Evolutionary conservation across 92 coral and sea anemone genomes (phyloP).

Genomic region (Pocillopora grandis): DNA sequence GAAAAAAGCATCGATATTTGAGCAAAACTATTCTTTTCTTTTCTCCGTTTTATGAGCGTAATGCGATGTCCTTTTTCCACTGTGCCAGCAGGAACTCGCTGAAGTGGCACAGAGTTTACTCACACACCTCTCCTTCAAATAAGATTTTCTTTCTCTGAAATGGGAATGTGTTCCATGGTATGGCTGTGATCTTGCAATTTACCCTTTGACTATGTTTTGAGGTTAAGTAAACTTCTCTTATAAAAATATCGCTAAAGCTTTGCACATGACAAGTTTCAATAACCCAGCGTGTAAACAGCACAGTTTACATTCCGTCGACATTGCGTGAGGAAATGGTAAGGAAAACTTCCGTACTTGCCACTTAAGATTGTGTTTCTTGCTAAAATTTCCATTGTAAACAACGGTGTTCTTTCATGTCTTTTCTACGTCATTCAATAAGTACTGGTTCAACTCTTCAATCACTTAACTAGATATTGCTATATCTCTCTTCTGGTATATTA

Average conservation of each 20-base stretch:
- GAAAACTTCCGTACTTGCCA: neutral
- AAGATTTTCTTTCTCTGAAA: no score
- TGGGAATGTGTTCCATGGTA: no score
- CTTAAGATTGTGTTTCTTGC: constrained; percentile 19
- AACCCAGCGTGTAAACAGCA: constrained; percentile 12
- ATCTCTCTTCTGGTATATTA: neutral
- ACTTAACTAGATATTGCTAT: constrained; percentile 12
- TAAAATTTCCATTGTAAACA: constrained; percentile 15
- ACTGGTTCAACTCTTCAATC: neutral
- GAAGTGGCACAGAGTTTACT: no score
- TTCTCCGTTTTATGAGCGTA: no score
- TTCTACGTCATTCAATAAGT: constrained; percentile 22
- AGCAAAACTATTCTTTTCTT: no score
- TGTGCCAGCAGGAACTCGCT: no score
- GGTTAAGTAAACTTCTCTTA: neutral
- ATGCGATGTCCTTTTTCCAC: no score
- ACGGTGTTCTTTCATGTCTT: constrained; percentile 1
- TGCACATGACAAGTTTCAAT: neutral
- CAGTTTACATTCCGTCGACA: constrained; percentile 10
- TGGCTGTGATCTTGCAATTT: neutral
- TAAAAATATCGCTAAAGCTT: neutral
- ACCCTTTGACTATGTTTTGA: no score
- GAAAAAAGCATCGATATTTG: no score
- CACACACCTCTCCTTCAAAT: no score
- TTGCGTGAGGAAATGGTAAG: neutral